Percentiles rank a stretch among this genome's conserved stretches.
These are phyloP conservation scores for Onychomys leucogaster DNA, from an alignment of 2,797 vertebrate species.

Conservation along the genomic window DNA sequence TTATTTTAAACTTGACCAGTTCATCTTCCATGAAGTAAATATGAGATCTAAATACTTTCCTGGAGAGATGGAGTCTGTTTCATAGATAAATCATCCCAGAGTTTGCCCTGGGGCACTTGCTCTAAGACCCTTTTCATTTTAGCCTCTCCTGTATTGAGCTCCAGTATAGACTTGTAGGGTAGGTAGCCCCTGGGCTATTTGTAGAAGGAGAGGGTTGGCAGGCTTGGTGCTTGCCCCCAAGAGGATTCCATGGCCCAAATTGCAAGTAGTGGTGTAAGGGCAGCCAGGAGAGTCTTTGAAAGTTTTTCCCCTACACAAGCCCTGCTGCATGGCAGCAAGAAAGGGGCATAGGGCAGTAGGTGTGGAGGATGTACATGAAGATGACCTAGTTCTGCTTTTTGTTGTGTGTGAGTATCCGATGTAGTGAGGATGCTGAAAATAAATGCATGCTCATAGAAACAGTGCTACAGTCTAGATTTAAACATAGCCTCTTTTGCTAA, in stretches of 20 bases:
- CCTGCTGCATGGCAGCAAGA: neutral
- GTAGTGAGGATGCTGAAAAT: constrained; percentile 13
- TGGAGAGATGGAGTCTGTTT: neutral
- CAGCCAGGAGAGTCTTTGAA: neutral
- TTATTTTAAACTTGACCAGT: neutral
- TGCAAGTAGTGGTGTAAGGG: neutral
- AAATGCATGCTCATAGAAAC: neutral
- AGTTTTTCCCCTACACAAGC: neutral
- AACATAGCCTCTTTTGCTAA: neutral
- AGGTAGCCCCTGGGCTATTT: neutral
- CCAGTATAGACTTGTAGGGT: neutral
- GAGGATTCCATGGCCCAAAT: neutral
- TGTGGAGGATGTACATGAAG: neutral
- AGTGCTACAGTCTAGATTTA: neutral
- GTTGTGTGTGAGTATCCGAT: neutral
- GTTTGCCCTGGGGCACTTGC: neutral
- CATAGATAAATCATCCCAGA: neutral
- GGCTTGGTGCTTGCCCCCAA: neutral
- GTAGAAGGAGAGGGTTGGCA: neutral
- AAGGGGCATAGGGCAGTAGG: neutral
- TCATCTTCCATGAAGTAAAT: neutral
- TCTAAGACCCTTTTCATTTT: neutral
- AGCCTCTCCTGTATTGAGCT: neutral
- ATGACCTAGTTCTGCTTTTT: neutral
- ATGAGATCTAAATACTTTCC: neutral